Evolutionary conservation across 2,113 vertebrate species (phyloP).

Genomic region (Halichoerus grypus): DNA sequence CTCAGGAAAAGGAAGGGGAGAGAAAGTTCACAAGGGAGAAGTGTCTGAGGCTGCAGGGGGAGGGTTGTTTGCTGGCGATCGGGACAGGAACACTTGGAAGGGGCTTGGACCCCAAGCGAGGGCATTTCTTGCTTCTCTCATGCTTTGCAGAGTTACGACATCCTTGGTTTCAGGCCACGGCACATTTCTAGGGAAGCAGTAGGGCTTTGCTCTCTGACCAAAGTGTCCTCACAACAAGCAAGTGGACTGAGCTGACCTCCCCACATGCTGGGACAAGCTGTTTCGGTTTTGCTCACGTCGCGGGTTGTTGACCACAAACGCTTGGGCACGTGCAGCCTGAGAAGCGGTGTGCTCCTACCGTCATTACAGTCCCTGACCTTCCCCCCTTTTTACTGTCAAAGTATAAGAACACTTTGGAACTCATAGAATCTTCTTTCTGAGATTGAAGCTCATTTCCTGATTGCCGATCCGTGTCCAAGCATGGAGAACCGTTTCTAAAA

Average conservation of each 20-base stretch:
- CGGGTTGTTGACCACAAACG: background rate
- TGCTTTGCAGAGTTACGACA: background rate
- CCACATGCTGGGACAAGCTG: background rate
- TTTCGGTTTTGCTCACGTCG: background rate
- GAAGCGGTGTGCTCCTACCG: accelerated
- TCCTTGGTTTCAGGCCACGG: background rate
- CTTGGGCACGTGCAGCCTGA: background rate
- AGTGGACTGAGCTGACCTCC: background rate
- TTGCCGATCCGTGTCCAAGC: background rate
- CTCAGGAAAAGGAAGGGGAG: background rate
- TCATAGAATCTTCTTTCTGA: background rate
- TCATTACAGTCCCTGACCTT: background rate
- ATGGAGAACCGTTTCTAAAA: background rate
- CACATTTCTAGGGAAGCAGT: background rate
- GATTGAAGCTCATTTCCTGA: background rate
- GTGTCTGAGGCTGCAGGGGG: accelerated
- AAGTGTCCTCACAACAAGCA: background rate
- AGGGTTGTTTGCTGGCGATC: background rate
- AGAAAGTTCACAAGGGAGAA: no score
- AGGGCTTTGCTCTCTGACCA: background rate
- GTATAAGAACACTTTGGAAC: background rate
- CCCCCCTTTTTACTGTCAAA: background rate
- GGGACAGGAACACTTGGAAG: background rate
- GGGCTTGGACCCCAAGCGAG: background rate
- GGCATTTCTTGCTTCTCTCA: background rate